phyloP scores from a whole-genome alignment of 2,888 invertebrate genomes.

The Phania funesta region DNA sequence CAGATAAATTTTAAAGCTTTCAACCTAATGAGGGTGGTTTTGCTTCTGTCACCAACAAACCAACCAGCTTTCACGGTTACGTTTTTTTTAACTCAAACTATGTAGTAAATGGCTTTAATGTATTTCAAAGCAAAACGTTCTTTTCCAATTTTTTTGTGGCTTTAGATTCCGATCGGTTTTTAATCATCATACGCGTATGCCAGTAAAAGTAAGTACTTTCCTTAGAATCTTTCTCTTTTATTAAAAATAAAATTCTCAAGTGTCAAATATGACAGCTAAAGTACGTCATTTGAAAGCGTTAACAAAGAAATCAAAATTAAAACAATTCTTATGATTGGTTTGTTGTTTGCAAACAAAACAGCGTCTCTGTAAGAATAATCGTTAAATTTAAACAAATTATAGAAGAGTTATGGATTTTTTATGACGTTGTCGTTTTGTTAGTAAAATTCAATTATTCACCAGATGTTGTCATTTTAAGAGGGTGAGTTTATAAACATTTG shows the following conservation, averaged over 20 bases:
- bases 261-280: slow-evolving; percentile 57
- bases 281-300: slow-evolving; percentile 25
- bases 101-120: background rate
- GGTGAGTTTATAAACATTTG: slow-evolving; percentile 40
- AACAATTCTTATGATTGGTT: background rate
- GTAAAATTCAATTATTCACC: slow-evolving; percentile 59
- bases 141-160: no score
- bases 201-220: no score
- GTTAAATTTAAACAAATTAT: slow-evolving; percentile 45
- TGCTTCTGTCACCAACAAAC: background rate
- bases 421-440: slow-evolving; percentile 4
- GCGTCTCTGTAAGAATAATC: background rate
- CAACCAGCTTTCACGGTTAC: background rate
- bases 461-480: slow-evolving; percentile 61
- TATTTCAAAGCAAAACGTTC: no score
- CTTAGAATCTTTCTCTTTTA: background rate
- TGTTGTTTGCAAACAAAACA: slow-evolving; percentile 18
- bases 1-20: slow-evolving; percentile 43
- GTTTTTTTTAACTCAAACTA: background rate
- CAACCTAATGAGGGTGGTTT: slow-evolving; percentile 47
- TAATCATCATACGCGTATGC: no score
- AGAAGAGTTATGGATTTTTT: slow-evolving; percentile 29
- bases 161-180: background rate
- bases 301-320: slow-evolving; percentile 1
- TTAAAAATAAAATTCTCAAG: slow-evolving; percentile 9